A percentile compares a stretch with the other conserved stretches of the same genome.
Conservation (phyloP, 2,797 vertebrate species). For the Melanotaenia trifasciata region DNA sequence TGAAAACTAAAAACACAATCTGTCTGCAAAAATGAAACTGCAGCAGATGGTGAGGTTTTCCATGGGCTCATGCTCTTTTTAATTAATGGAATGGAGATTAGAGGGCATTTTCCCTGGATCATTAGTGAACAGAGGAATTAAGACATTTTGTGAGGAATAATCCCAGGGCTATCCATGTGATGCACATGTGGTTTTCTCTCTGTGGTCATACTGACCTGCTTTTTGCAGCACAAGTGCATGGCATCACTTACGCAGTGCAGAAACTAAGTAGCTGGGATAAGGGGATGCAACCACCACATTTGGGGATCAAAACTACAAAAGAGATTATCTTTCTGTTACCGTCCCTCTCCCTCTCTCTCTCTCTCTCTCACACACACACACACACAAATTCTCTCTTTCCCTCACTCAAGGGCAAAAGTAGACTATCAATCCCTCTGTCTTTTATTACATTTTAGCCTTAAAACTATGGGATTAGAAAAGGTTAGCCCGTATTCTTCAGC, state of each 20-base stretch:
- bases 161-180: constrained; percentile 81
- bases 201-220: constrained; percentile 81
- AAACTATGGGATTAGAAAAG: constrained; percentile 73
- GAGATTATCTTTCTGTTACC: constrained; percentile 71
- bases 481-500: constrained; percentile 63
- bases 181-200: constrained; percentile 80
- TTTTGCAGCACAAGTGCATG: constrained; percentile 82
- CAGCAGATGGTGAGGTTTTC: constrained; percentile 84
- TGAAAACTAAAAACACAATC: constrained; percentile 80
- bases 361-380: constrained; percentile 7
- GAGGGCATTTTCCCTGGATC: constrained; percentile 84
- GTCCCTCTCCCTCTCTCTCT: constrained; percentile 13
- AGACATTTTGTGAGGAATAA: constrained; percentile 87
- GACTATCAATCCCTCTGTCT: constrained; percentile 76
- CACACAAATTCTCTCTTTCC: constrained; percentile 19
- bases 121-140: constrained; percentile 88
- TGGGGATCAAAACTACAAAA: constrained; percentile 83
- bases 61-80: constrained; percentile 85
- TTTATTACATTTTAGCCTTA: constrained; percentile 73
- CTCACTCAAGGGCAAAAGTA: constrained; percentile 73
- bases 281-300: constrained; percentile 80
- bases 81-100: constrained; percentile 88
- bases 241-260: constrained; percentile 76
- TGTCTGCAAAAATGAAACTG: constrained; percentile 79
- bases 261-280: constrained; percentile 79